Evolutionary conservation across 2,113 vertebrate genomes (phyloP), one percentile per base, ranked within the genome.

Genomic region (Oostethus manadensis): DNA sequence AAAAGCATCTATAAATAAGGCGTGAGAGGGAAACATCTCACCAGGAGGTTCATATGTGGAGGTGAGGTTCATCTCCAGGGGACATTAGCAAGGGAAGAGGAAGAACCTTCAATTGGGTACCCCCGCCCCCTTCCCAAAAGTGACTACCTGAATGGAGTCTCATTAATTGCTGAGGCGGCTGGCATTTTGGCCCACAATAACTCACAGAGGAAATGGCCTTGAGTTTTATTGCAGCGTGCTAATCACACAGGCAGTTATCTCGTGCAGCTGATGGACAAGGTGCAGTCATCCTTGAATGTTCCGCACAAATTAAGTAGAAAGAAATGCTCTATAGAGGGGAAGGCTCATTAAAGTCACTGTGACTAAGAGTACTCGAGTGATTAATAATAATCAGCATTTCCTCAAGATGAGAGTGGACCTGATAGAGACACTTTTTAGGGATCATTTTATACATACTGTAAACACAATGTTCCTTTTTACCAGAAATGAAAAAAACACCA

Each of bases 111-210:
- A 59, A 57, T 64, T 58, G 3, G 13, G 42, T 48, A 35, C 64
- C 70, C 64, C 70, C 56, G 33, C n/a, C 68, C 42, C 47, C 47
- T 64, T 70, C 56, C 40, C 26, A 38, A 33, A 33, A 3, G 29
- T 33, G 46, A 10, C 48, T 64, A 58, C 78, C 78, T 81, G 66
- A 75, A 80, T 59, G 45, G 60, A 69, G 66, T 59, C 59, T 74
- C 73, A 71, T 83, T 83, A 78, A 83, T 68, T 74, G 60, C 51
- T 23, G 51, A 51, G 57, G 47, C 38, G 73, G 53, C 56, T 62
- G 77, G 67, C 66, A 61, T 76, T 76, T 48, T 68, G 45, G 60
- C 70, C 69, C 67, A 40, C 50, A 60, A 68, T 80, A 70, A 69
- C 62, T 86, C 78, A 60, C 56, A 10, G 62, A 69, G 71, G 64